These are phyloP conservation scores for Orthonyx spaldingii DNA, from an alignment of 2,113 vertebrate genomes.

Conservation along the genomic window DNA sequence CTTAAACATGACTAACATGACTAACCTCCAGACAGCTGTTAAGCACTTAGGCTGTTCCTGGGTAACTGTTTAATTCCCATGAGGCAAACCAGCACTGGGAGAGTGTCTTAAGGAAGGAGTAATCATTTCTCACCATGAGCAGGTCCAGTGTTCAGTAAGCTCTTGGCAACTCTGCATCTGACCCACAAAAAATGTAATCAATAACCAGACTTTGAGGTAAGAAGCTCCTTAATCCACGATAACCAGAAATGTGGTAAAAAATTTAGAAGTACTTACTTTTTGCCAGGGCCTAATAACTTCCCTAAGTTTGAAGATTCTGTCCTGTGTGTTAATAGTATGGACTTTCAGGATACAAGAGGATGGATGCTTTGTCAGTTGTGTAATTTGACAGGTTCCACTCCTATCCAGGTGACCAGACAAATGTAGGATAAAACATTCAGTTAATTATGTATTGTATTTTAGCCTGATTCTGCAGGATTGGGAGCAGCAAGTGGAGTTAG, in stretches of 20 bases:
- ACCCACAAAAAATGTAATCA: not conserved
- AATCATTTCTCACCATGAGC: not conserved
- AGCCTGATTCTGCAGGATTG: not conserved
- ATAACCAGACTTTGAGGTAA: not conserved
- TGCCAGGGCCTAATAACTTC: not conserved
- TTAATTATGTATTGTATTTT: not conserved
- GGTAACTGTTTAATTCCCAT: not conserved
- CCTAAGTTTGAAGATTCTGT: not conserved
- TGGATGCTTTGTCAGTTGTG: not conserved
- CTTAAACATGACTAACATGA: not conserved
- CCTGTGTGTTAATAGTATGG: not conserved
- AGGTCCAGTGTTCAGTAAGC: not conserved
- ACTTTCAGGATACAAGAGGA: not conserved
- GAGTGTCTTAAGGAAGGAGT: not conserved
- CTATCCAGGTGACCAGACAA: not conserved
- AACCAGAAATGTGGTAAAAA: not conserved
- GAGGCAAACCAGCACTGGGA: not conserved
- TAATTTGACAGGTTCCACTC: not conserved
- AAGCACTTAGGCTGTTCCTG: not conserved
- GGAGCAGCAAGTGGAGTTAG: not conserved
- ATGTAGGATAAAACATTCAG: not conserved
- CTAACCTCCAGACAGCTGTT: not conserved
- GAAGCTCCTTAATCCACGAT: not conserved
- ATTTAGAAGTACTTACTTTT: not conserved
- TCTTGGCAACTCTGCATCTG: not conserved